Percentiles rank a stretch among this genome's conserved stretches.
phyloP scores from a whole-genome alignment of 2,113 vertebrate genomes.

The Colius striatus region DNA sequence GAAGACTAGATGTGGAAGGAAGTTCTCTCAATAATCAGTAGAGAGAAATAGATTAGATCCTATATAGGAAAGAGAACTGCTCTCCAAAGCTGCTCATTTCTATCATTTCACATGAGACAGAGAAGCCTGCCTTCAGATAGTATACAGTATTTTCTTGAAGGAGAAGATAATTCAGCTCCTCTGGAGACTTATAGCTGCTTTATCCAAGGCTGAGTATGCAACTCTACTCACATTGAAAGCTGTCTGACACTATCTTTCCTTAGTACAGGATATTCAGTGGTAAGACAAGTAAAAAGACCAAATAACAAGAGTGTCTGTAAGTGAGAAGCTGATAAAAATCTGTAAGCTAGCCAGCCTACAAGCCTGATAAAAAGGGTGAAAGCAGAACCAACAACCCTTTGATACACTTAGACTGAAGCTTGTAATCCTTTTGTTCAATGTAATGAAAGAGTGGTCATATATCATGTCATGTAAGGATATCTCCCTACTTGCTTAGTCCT shows the following conservation, averaged over 20 bases:
- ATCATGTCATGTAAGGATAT: neutral
- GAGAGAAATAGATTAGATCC: neutral
- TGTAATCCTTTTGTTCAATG: neutral
- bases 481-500: neutral
- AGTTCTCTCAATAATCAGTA: neutral
- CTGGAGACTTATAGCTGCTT: neutral
- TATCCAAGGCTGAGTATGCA: neutral
- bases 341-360: neutral
- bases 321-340: neutral
- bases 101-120: neutral
- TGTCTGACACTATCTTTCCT: neutral
- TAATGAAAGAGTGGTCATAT: neutral
- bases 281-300: neutral
- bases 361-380: neutral
- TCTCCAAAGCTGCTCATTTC: neutral
- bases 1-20: neutral
- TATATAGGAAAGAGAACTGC: neutral
- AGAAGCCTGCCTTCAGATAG: neutral
- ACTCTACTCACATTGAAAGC: neutral
- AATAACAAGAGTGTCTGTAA: neutral
- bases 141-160: neutral
- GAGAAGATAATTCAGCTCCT: neutral
- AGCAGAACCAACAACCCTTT: neutral
- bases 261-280: neutral
- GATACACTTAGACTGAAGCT: neutral